These are phyloP conservation scores for Lottia scabra DNA, from an alignment of 2,888 invertebrate genomes.

Conservation along the genomic window DNA sequence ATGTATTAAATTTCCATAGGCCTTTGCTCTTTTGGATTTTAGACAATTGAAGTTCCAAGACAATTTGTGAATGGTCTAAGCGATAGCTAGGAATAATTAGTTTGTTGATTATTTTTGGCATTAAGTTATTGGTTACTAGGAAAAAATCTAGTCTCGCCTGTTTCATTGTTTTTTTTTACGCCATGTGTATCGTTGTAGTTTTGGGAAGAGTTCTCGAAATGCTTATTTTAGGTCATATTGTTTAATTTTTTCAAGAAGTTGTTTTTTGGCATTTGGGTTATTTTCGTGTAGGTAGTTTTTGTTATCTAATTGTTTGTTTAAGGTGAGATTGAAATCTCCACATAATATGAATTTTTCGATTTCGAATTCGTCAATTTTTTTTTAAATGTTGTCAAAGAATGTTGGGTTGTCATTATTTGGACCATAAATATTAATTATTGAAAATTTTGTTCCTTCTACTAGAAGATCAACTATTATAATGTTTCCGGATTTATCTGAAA, in stretches of 20 bases:
- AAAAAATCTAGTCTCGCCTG: too few species aligned
- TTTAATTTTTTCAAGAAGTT: not conserved
- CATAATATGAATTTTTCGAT: not conserved
- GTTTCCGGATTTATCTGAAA: not conserved
- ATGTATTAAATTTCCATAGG: too few species aligned
- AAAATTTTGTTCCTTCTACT: not conserved
- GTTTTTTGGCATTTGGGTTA: slow-evolving; percentile 1
- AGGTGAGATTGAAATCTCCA: slow-evolving; percentile 11
- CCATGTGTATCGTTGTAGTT: too few species aligned
- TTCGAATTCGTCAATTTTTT: not conserved
- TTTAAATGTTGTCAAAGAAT: slow-evolving; percentile 7
- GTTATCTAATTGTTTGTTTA: not conserved
- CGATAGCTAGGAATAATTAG: too few species aligned
- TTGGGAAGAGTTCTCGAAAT: not conserved
- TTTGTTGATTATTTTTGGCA: too few species aligned
- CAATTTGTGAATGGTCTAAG: too few species aligned
- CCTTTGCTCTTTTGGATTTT: too few species aligned
- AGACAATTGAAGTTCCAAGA: too few species aligned
- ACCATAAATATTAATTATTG: slow-evolving; percentile 9
- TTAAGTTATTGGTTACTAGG: too few species aligned
- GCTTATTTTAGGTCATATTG: not conserved
- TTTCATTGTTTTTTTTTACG: too few species aligned
- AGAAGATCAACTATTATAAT: not conserved
- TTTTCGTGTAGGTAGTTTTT: slow-evolving; percentile 5
- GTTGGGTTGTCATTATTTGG: slow-evolving; percentile 11